These are phyloP conservation scores for Torymus aiolomorphi DNA, from an alignment of 2,888 invertebrate species.

Conservation along the genomic window DNA sequence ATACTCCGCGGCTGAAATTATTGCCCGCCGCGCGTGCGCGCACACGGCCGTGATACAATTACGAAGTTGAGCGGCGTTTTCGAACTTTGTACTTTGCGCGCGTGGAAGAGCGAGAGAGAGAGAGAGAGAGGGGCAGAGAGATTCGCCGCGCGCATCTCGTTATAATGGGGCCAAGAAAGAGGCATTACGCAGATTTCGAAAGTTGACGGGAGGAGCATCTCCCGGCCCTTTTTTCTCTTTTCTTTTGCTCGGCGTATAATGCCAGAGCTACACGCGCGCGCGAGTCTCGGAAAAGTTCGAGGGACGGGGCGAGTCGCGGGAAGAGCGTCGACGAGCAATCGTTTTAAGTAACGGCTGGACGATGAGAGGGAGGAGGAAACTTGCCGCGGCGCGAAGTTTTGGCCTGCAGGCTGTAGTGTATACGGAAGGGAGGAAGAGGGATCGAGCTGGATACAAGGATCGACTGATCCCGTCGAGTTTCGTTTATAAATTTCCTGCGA, in stretches of 20 bases:
- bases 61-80: conserved; percentile 70
- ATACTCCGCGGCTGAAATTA: conserved; percentile 61
- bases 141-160: conserved; percentile 58
- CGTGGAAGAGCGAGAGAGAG: not conserved
- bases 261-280: no score
- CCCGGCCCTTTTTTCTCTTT: not conserved
- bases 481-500: not conserved
- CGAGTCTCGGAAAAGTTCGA: conserved; percentile 56
- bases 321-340: conserved; percentile 58
- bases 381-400: not conserved
- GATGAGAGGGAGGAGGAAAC: not conserved
- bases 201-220: conserved; percentile 15
- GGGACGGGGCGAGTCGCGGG: conserved; percentile 38
- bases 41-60: conserved; percentile 69
- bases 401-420: no score
- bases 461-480: not conserved
- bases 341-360: conserved; percentile 62
- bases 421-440: not conserved
- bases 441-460: not conserved
- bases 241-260: not conserved
- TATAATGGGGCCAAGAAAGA: conserved; percentile 45
- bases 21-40: conserved; percentile 47
- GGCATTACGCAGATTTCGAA: conserved; percentile 68
- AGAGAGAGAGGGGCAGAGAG: conserved; percentile 61
- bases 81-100: conserved; percentile 68